Conservation (phyloP, 2,797 vertebrate genomes). For the Poecile montanus region DNA sequence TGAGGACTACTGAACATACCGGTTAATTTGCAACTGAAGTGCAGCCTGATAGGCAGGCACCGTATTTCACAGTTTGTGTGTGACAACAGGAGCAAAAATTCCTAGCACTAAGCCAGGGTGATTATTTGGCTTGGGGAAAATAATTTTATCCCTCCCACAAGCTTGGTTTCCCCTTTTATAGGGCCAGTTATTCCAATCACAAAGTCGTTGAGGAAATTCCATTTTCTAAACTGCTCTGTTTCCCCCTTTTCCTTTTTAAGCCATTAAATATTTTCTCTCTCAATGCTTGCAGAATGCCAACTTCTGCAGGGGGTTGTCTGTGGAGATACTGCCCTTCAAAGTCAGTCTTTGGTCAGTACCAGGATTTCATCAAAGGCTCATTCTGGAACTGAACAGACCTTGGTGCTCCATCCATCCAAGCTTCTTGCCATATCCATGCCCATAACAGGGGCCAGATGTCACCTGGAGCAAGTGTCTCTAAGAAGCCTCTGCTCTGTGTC, state of each 20-base stretch:
- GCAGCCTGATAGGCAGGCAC: not conserved
- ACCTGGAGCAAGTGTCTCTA: not conserved
- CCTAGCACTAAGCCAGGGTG: not conserved
- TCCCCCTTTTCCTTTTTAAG: not conserved
- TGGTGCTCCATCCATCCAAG: not conserved
- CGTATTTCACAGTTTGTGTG: fast-evolving
- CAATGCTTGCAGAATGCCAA: not conserved
- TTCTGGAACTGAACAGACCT: not conserved
- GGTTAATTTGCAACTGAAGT: not conserved
- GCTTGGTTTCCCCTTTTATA: not conserved
- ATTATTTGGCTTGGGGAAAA: not conserved
- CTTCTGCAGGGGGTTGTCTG: not conserved
- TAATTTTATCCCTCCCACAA: not conserved
- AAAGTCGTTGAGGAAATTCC: not conserved
- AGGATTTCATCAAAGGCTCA: not conserved
- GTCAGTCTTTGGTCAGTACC: not conserved
- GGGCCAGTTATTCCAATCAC: not conserved
- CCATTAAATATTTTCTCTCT: not conserved
- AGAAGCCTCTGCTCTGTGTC: not conserved
- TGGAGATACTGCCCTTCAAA: not conserved
- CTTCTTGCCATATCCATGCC: not conserved
- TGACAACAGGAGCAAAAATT: not conserved
- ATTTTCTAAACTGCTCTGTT: not conserved
- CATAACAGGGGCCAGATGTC: fast-evolving
- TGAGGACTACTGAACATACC: not conserved